Evolutionary conservation across 2,113 vertebrate genomes (phyloP).

Genomic region (Oreochromis tanganicae): DNA sequence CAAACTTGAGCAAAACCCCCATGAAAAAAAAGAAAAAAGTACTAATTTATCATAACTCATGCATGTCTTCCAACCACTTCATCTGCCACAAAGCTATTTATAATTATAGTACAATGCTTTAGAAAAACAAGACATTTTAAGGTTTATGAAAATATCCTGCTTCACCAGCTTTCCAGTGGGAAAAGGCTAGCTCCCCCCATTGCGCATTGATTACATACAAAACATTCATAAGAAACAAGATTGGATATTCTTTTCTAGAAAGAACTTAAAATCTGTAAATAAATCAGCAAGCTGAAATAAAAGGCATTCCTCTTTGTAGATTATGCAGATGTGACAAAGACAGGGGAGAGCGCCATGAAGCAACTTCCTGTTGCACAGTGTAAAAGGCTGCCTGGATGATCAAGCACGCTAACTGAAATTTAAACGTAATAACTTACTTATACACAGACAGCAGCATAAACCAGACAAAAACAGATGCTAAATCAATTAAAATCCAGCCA

Average conservation of each 20-base stretch:
- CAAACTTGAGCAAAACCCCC: conserved; percentile 39
- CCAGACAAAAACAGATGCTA: background rate
- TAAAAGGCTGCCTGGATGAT: conserved; percentile 1
- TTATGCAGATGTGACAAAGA: conserved; percentile 13
- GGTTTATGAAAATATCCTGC: conserved; percentile 65
- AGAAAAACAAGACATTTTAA: conserved; percentile 66
- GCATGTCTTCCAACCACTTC: conserved; percentile 51
- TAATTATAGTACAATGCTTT: conserved; percentile 70
- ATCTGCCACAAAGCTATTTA: conserved; percentile 61
- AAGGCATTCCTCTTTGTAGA: background rate
- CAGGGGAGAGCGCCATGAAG: background rate
- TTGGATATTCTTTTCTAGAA: background rate
- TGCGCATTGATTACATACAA: conserved; percentile 25
- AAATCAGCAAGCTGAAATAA: conserved; percentile 17
- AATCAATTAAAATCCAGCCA: background rate
- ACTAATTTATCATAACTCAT: conserved; percentile 54
- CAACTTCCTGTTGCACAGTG: background rate
- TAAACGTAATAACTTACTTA: conserved; percentile 1
- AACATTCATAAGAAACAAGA: conserved; percentile 2
- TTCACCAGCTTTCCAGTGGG: conserved; percentile 42
- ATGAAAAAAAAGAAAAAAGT: conserved; percentile 12
- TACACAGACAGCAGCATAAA: conserved; percentile 11
- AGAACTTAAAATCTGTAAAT: conserved; percentile 13
- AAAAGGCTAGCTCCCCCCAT: background rate
- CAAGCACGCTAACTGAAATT: background rate